Conservation (phyloP, 2,797 vertebrate genomes). For the Muraenolepis orangiensis region DNA sequence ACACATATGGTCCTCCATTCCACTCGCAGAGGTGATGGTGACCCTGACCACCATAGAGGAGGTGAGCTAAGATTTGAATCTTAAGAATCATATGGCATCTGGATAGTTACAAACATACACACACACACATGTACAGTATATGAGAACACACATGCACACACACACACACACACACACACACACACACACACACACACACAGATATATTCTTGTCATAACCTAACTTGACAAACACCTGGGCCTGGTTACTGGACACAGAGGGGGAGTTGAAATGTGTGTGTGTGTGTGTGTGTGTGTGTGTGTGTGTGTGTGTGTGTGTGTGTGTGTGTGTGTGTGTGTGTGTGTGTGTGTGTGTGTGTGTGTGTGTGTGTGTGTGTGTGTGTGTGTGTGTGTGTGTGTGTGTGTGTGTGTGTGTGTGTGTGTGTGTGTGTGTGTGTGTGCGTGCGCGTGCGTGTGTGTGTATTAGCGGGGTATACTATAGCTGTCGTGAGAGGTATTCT, state of each 20-base stretch:
- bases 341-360: conserved; percentile 5
- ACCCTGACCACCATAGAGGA: conserved; percentile 51
- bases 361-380: conserved; percentile 3
- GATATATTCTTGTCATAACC: conserved; percentile 67
- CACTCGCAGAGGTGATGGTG: conserved; percentile 45
- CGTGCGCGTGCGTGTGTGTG: conserved; percentile 7
- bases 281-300: conserved; percentile 5
- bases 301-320: conserved; percentile 2
- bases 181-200: conserved; percentile 35
- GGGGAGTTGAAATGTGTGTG: conserved; percentile 32
- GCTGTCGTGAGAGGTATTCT: conserved; percentile 32
- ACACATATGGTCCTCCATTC: no score
- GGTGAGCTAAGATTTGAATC: conserved; percentile 66
- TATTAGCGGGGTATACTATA: conserved; percentile 21
- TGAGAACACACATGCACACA: conserved; percentile 30
- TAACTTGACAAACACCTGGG: conserved; percentile 70
- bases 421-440: conserved; percentile 8
- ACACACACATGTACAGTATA: no score
- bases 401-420: conserved; percentile 10
- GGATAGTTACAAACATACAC: conserved; percentile 26
- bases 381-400: conserved; percentile 10
- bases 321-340: conserved; percentile 9
- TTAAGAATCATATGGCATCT: conserved; percentile 52
- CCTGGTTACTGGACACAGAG: conserved; percentile 60
- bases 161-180: conserved; percentile 1